These are phyloP conservation scores for Chymomyza fuscimana DNA, from an alignment of 2,888 invertebrate genomes.

Conservation along the genomic window DNA sequence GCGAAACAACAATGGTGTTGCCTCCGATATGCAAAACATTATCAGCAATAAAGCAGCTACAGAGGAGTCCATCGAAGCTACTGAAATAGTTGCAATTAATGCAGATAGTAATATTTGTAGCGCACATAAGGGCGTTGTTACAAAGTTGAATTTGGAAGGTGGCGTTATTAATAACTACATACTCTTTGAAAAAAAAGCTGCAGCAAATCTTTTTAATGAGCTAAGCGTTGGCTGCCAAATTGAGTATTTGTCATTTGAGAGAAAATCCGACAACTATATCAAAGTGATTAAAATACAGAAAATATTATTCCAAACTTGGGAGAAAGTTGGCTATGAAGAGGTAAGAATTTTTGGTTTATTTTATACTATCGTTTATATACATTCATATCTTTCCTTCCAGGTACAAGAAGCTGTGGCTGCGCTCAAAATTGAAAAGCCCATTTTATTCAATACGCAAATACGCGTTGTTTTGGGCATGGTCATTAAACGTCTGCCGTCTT, in stretches of 20 bases:
- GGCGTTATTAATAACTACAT: constrained; percentile 83
- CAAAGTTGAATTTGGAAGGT: constrained; percentile 80
- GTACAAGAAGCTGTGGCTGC: constrained; percentile 55
- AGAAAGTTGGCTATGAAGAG: constrained; percentile 69
- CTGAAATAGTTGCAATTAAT: background rate
- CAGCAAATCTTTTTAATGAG: constrained; percentile 52
- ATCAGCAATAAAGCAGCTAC: background rate
- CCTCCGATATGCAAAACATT: background rate
- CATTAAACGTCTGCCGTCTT: constrained; percentile 36
- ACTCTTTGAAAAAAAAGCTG: constrained; percentile 81
- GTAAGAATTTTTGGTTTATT: constrained; percentile 14
- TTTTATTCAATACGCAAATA: constrained; percentile 69
- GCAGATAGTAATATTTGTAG: constrained; percentile 31
- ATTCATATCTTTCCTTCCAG: constrained; percentile 30
- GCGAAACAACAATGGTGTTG: background rate
- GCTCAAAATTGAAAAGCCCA: constrained; percentile 53
- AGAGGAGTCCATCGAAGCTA: background rate
- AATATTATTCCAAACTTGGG: constrained; percentile 81
- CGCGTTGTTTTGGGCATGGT: constrained; percentile 69
- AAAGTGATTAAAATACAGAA: constrained; percentile 83
- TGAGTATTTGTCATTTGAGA: constrained; percentile 82
- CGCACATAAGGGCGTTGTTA: constrained; percentile 81
- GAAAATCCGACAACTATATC: constrained; percentile 78
- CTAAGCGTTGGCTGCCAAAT: constrained; percentile 82
- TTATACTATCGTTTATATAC: background rate